Base-by-base conservation (phyloP, 2,888 invertebrate genomes). In the Tetranychus piercei region DNA sequence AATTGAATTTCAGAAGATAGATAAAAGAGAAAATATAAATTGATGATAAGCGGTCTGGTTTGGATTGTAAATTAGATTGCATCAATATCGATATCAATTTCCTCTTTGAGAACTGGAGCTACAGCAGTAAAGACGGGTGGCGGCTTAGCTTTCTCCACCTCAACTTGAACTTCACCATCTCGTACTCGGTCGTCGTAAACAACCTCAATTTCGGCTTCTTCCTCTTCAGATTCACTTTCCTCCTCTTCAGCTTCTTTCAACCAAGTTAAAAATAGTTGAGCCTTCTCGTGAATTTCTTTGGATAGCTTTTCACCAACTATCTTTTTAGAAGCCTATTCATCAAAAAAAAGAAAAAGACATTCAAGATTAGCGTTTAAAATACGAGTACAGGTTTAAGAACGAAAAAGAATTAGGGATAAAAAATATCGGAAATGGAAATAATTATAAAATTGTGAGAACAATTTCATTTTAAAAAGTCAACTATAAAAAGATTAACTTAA, bases 181-280 rank as follows among this genome's bases (percentile, higher is more conserved):
- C 88, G 87, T 73, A 90, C 91, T 82, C 93, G 89, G 84, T 93
- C 93, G 82, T 91, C 88, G 82, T 92, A 93, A 82, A 92, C 91
- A 83, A 93, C 92, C 87, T 89, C 85, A 79, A 86, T 86, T 71
- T 88, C 88, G 76, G 88, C 88, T 75, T 88, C 88, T 44, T 88
- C 88, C 67, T 87, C 87, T 43, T 89, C 89, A 78, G 90, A 90
- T 18, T 81, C 81, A 64, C 80, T 80, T 82, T 93, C 93, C 83
- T 95, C 95, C 81, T 95, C 95, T 76, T 97, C 97, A 82, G 97
- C 94, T 82, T 85, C 84, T 77, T 91, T 88, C 80, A 99, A 87
- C 99, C 99, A 99, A 81, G 90, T 92, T 77, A 99, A 87, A 84
- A 99, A 94, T 76, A 94, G 94, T 81, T 89, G 88, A 74, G 94